Base-by-base conservation (phyloP, 2,797 vertebrate species). In the Hippoglossus hippoglossus region DNA sequence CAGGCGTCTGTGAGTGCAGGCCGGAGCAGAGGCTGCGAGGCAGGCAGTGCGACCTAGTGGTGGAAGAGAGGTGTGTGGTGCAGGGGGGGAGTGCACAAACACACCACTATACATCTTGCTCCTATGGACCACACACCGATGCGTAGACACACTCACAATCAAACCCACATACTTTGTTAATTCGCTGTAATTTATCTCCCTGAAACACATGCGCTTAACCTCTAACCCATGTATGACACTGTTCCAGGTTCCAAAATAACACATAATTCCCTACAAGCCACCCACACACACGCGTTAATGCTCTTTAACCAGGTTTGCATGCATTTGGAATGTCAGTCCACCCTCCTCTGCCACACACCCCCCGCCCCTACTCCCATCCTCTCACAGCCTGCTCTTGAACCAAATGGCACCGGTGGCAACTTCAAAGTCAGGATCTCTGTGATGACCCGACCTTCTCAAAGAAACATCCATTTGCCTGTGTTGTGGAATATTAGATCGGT, bases 1-100 rank as follows among this genome's bases (percentile, higher is more conserved):
- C 34, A 59, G 66, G 19, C 46, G 25, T 62, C 54, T 74, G 69
- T 71, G 80, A 46, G 44, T 46, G 83, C 75, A 85, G 70, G 22
- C 75, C 75, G 63, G 67, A 81, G 74, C 51, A 66, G 61, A 87
- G 65, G 81, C 87, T 67, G 69, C 7, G 89, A 92, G 81, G 90
- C 84, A 89, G 79, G 93, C 93, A 94, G 89, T 94, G 93, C 93
- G 31, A 90, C 93, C 94, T 94, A 94, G 92, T 93, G 94, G 93
- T 76, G 50, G 73, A 77, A 91, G 79, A 92, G 71, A 65, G 71
- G 74, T 78, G 88, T 67, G 75, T 81, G 80, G 79, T 57, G 67
- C 44, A 73, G 66, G 78, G 41, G 69, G 44, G 56, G 63, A 76
- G 72, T 64, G 68, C 64, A 72, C 53, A 77, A 24, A 80, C 10